Evolutionary conservation across 2,888 invertebrate species (phyloP).

Genomic region (Pyrgus malvae): DNA sequence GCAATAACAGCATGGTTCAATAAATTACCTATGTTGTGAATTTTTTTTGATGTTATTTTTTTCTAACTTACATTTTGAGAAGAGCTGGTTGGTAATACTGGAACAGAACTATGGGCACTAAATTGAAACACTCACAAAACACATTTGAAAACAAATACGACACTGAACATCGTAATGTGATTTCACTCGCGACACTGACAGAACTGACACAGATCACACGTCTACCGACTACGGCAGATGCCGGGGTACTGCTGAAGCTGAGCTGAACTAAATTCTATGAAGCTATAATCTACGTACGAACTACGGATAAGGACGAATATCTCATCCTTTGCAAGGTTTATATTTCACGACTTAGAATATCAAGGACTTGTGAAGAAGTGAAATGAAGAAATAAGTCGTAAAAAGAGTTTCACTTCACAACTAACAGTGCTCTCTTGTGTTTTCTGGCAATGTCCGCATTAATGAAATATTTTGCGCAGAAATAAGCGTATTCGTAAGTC

Average conservation of each 20-base stretch:
- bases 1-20: neutral
- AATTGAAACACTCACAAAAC: slow-evolving; percentile 51
- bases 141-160: slow-evolving; percentile 52
- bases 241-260: slow-evolving; percentile 66
- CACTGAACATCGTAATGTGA: slow-evolving; percentile 64
- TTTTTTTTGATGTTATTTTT: neutral
- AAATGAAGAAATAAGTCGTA: too few species aligned
- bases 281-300: slow-evolving; percentile 21
- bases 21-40: neutral
- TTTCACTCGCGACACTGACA: slow-evolving; percentile 52
- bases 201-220: slow-evolving; percentile 45
- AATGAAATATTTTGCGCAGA: too few species aligned
- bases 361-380: neutral
- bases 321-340: slow-evolving; percentile 30
- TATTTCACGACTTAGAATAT: neutral
- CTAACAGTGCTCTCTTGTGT: too few species aligned
- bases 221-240: slow-evolving; percentile 55
- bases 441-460: too few species aligned
- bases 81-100: slow-evolving; percentile 25
- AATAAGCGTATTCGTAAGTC: too few species aligned
- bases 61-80: slow-evolving; percentile 49
- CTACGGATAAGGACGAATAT: slow-evolving; percentile 42
- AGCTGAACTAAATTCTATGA: slow-evolving; percentile 29
- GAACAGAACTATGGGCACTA: slow-evolving; percentile 39
- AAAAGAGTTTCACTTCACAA: too few species aligned